Evolutionary conservation across 2,888 invertebrate genomes (phyloP), one percentile per base, ranked within the genome.

Genomic region (Gastrophysa polygoni): DNA sequence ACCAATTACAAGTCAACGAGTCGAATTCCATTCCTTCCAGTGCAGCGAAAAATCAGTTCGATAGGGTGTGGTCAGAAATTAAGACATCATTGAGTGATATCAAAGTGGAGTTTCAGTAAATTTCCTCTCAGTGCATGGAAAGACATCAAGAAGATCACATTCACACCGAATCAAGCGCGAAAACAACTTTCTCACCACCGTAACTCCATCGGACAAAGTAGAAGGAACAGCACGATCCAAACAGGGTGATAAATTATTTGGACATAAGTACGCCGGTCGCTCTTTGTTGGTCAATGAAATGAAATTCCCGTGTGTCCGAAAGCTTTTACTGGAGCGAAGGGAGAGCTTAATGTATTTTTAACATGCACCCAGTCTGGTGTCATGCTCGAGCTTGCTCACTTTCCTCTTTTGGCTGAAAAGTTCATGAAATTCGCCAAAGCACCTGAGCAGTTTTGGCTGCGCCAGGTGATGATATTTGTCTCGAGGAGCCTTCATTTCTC

Each of bases 271-370:
- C 49, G 47, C 48, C 21, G 52, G 48, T 54, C 57, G 52, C 52
- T 54, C 57, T 60, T 56, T 49, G 29, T 56, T 51, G 58, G 64
- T 61, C 64, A 64, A 58, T 58, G 57, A 62, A 62, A 65, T 65
- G 61, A 62, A 59, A 65, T 61, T 62, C 59, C 49, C 65, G 50
- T 55, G 47, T 58, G 61, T 62, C 59, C 59, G 51, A 59, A 62
- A 65, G 65, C 65, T 65, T 65, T 65, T 62, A 65, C 59, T 54
- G 43, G 43, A 54, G 44, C 43, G 54, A 28, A 54, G 24, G n/a
- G 52, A 28, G 11, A 16, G 34, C 66, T 69, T 76, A 74, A 76
- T 75, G 74, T 75, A 75, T 75, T 76, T 76, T 75, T 75, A 76
- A 75, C 75, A 73, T 75, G 73, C 74, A 75, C 71, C 73, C 72